Evolutionary conservation across 2,888 invertebrate species (phyloP).

Genomic region (Eristalis arbustorum): DNA sequence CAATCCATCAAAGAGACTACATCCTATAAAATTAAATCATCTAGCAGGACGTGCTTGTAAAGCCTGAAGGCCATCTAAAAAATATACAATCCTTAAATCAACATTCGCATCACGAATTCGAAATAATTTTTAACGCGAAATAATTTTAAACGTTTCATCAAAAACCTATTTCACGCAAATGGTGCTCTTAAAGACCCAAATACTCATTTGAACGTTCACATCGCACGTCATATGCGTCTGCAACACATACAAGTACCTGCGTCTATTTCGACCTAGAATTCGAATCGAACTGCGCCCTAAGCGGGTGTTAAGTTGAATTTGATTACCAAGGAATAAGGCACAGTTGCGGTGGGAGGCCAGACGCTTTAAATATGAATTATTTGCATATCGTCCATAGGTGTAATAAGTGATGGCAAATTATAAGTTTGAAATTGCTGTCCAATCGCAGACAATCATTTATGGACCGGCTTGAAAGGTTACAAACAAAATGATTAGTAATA

Average conservation of each 20-base stretch:
- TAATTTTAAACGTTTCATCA: conserved; percentile 18
- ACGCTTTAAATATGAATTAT: too few species aligned
- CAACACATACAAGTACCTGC: not conserved
- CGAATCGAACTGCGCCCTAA: not conserved
- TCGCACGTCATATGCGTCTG: not conserved
- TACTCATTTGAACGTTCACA: not conserved
- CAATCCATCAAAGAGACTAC: too few species aligned
- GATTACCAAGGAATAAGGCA: not conserved
- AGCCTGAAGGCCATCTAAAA: not conserved
- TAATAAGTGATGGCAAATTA: not conserved
- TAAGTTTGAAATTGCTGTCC: too few species aligned
- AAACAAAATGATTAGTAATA: too few species aligned
- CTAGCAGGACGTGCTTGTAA: too few species aligned
- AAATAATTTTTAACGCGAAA: conserved; percentile 26
- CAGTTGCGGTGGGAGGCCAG: not conserved
- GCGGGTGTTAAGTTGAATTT: not conserved
- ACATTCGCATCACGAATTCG: conserved; percentile 32
- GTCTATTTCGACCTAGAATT: not conserved
- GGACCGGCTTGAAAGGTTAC: too few species aligned
- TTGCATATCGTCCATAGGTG: not conserved
- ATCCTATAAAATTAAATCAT: too few species aligned
- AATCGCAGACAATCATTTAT: too few species aligned
- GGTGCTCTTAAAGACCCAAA: not conserved
- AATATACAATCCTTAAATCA: not conserved
- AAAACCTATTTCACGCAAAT: conserved; percentile 23